A percentile compares a stretch with the other conserved stretches of the same genome.
These are phyloP conservation scores for Watersipora subatra DNA, from an alignment of 1,140 invertebrate species.

Conservation along the genomic window DNA sequence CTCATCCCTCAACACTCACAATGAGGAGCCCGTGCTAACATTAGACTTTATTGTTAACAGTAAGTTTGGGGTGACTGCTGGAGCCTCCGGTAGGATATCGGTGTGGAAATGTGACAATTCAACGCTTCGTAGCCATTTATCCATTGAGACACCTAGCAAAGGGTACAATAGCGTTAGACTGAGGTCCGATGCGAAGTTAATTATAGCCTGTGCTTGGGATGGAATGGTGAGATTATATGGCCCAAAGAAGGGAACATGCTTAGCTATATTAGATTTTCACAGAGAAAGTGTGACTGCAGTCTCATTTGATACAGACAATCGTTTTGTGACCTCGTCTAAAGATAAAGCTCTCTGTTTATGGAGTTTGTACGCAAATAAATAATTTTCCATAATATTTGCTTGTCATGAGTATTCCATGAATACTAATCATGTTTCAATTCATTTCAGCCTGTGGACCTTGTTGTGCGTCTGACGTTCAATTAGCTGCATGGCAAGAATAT, in stretches of 20 bases:
- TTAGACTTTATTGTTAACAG: neutral
- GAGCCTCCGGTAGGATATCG: neutral
- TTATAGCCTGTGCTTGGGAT: neutral
- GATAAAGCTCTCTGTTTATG: neutral
- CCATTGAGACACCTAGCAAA: neutral
- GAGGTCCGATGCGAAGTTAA: neutral
- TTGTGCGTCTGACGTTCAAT: no score
- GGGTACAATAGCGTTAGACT: neutral
- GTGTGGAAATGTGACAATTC: neutral
- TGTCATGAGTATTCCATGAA: no score
- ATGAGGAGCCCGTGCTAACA: neutral
- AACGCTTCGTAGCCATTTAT: neutral
- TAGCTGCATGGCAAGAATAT: no score
- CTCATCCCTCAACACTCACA: neutral
- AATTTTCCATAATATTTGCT: no score
- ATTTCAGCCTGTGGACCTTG: no score
- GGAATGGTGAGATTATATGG: neutral
- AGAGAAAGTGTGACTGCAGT: neutral
- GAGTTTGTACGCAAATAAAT: neutral
- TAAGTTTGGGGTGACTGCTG: neutral
- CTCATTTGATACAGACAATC: neutral
- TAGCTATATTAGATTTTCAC: neutral
- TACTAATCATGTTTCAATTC: no score
- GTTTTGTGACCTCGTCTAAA: neutral
- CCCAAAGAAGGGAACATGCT: neutral